Evolutionary conservation across 1,140 invertebrate genomes (phyloP), one percentile per base, ranked within the genome.

Genomic region (Leptopilina clavipes): DNA sequence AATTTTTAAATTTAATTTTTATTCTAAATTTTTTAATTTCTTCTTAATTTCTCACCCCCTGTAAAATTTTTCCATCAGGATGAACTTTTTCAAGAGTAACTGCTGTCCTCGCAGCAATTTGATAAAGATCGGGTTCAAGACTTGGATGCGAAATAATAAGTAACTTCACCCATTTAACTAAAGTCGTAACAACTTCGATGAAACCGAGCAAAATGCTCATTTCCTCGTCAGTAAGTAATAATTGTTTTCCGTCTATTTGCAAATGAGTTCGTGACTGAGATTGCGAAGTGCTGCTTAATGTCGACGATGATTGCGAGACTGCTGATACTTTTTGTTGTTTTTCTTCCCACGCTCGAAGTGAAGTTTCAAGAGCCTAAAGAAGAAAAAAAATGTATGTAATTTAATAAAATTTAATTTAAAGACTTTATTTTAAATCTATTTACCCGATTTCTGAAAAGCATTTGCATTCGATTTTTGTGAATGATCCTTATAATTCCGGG

Each of bases 381-480:
- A 76, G 48, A 59, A 59, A 78, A 73, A n/a, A n/a, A n/a, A n/a
- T n/a, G n/a, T n/a, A n/a, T n/a, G n/a, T n/a, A n/a, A n/a, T n/a
- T n/a, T n/a, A n/a, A n/a, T n/a, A n/a, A 8, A 56, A 75, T 43
- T 52, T 70, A 70, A 7, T 37, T 40, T 14, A 73, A 56, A 56
- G 0, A 56, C 19, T 73, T 8, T 52, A 31, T n/a, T n/a, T n/a
- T 73, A 52, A n/a, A 75, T 11, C 17, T 74, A 88, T 88, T 89
- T 89, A 94, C 94, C 82, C 97, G 92, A 87, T 98, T 98, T 70
- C 97, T 91, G 82, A 95, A 97, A 5, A 99, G 90, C 95, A 99
- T 98, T 91, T 98, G 97, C 86, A 98, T 97, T 76, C 97, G 92
- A 91, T 99, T 99, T 91, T 99, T 99, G 89, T 99, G 98, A 81